phyloP scores from a whole-genome alignment of 2,888 invertebrate genomes.

The Mythimna lalbum region DNA sequence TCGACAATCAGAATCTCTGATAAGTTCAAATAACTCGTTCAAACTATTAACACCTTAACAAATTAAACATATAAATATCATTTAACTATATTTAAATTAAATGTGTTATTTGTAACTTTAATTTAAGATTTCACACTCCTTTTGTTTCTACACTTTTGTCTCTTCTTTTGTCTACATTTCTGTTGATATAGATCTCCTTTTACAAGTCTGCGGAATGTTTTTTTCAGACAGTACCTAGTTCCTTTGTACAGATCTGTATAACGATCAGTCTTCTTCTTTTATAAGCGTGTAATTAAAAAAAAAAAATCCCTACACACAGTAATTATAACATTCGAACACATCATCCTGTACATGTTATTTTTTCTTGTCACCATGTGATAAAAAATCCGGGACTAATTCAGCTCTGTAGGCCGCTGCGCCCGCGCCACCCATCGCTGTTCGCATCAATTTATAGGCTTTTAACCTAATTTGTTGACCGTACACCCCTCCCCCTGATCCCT shows the following conservation, averaged over 20 bases:
- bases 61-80: no score
- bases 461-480: constrained; percentile 88
- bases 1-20: neutral
- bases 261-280: no score
- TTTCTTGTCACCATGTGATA: constrained; percentile 88
- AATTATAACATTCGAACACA: constrained; percentile 43
- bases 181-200: no score
- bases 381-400: constrained; percentile 88
- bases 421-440: constrained; percentile 87
- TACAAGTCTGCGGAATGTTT: no score
- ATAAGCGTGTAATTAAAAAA: no score
- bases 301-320: neutral
- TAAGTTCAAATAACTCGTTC: neutral
- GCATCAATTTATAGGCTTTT: constrained; percentile 90
- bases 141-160: no score
- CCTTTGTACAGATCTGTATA: no score
- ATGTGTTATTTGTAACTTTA: no score
- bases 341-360: constrained; percentile 81
- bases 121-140: no score
- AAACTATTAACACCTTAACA: neutral
- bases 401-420: constrained; percentile 80
- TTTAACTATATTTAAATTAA: no score
- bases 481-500: constrained; percentile 50
- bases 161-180: no score
- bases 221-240: no score